Percentiles rank a stretch among this genome's conserved stretches.
Evolutionary conservation across 2,797 vertebrate genomes (phyloP).

Genomic region (Buphagus erythrorhynchus): DNA sequence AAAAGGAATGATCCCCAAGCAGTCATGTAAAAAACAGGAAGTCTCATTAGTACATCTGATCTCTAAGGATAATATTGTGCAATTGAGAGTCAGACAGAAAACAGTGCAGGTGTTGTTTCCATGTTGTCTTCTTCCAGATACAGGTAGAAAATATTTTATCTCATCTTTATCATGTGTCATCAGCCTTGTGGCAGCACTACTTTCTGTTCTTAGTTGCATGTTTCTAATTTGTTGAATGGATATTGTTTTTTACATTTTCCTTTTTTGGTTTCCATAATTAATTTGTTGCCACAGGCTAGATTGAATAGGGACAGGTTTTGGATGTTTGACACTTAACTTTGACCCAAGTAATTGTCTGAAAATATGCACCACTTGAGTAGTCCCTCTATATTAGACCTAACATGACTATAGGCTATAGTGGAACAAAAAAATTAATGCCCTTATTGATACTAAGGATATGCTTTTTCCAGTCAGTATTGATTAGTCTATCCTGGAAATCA

Average conservation of each 20-base stretch:
- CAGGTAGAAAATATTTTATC: not conserved
- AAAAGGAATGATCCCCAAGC: accelerated
- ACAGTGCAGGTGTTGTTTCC: not conserved
- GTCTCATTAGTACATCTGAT: not conserved
- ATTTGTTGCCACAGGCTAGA: not conserved
- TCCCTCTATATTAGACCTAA: not conserved
- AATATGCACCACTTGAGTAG: not conserved
- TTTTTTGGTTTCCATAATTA: not conserved
- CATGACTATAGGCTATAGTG: not conserved
- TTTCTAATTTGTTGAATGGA: not conserved
- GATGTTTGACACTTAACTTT: not conserved
- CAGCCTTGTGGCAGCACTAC: not conserved
- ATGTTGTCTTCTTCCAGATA: not conserved
- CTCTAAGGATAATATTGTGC: not conserved
- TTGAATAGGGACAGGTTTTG: not conserved
- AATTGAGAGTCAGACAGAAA: not conserved
- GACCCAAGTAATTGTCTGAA: not conserved
- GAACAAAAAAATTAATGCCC: not conserved
- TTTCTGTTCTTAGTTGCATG: not conserved
- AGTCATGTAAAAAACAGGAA: not conserved
- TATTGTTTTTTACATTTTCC: not conserved
- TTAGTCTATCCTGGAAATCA: not conserved
- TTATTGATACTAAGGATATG: not conserved
- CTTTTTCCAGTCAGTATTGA: not conserved
- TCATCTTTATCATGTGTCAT: not conserved